phyloP scores from a whole-genome alignment of 2,888 invertebrate species.

The Euphydryas editha region DNA sequence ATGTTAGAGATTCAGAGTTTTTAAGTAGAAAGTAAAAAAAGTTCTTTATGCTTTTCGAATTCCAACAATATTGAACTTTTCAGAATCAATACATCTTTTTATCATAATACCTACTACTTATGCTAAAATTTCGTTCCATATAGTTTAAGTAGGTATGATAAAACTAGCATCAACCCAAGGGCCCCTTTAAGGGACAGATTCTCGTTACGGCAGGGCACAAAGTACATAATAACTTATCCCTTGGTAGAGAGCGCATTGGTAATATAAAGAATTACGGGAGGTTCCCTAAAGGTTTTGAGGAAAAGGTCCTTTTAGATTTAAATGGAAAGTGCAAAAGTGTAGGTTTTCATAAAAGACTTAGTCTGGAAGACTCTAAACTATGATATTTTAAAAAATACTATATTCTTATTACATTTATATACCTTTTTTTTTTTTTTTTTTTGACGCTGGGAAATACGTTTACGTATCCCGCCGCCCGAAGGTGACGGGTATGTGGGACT shows the following conservation, averaged over 20 bases:
- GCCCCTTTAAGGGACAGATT: conserved; percentile 3
- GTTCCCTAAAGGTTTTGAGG: conserved; percentile 1
- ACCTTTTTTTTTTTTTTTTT: too few species aligned
- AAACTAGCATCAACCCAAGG: not conserved
- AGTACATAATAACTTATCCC: not conserved
- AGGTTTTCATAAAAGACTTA: not conserved
- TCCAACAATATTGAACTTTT: too few species aligned
- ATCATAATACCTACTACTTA: not conserved
- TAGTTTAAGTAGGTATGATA: not conserved
- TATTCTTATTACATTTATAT: too few species aligned
- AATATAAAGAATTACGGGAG: not conserved
- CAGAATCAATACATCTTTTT: too few species aligned
- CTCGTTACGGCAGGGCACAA: not conserved
- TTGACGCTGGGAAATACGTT: too few species aligned
- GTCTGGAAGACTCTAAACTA: too few species aligned
- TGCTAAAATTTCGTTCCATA: not conserved
- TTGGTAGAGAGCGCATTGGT: not conserved
- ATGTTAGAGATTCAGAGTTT: too few species aligned
- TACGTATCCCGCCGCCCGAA: too few species aligned
- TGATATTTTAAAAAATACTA: too few species aligned
- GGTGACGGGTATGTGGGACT: too few species aligned
- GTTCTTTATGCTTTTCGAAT: too few species aligned
- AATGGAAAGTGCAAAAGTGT: not conserved
- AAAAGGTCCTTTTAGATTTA: not conserved
- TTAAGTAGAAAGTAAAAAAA: too few species aligned